A percentile compares a stretch with the other conserved stretches of the same genome.
Conservation (phyloP, 2,797 vertebrate species). For the Clamator glandarius region DNA sequence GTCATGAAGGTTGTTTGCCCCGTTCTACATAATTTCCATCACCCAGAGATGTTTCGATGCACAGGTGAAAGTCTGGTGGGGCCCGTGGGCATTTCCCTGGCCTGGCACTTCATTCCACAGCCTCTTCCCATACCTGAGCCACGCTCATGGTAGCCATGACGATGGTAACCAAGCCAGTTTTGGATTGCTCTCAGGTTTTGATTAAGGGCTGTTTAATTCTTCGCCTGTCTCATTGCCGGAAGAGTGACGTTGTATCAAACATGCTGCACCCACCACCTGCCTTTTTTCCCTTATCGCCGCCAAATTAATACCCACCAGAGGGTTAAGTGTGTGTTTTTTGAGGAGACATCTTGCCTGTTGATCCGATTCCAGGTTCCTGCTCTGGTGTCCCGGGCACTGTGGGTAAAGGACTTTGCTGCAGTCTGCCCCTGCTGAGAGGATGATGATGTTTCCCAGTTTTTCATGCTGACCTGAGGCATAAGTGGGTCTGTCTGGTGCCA, state of each 20-base stretch:
- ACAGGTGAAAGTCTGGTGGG: background rate
- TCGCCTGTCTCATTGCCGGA: accelerated
- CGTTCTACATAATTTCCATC: accelerated
- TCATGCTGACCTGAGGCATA: accelerated
- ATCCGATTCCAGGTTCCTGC: accelerated
- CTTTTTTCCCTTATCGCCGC: accelerated
- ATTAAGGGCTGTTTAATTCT: background rate
- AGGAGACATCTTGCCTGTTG: accelerated
- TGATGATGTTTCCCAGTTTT: background rate
- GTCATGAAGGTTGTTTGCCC: background rate
- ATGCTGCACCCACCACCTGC: accelerated
- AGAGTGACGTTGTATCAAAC: accelerated
- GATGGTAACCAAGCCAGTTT: background rate
- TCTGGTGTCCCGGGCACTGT: accelerated
- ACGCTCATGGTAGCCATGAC: background rate
- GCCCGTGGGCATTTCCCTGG: background rate
- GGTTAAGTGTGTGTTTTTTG: accelerated
- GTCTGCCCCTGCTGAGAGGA: background rate
- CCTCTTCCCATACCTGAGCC: background rate
- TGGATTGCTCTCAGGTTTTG: background rate
- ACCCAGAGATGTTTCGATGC: accelerated
- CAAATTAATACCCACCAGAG: accelerated
- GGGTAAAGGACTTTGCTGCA: background rate
- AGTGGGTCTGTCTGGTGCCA: conserved; percentile 7
- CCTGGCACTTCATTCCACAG: background rate